These are phyloP conservation scores for Vanacampus margaritifer DNA, from an alignment of 2,113 vertebrate species.

Conservation along the genomic window DNA sequence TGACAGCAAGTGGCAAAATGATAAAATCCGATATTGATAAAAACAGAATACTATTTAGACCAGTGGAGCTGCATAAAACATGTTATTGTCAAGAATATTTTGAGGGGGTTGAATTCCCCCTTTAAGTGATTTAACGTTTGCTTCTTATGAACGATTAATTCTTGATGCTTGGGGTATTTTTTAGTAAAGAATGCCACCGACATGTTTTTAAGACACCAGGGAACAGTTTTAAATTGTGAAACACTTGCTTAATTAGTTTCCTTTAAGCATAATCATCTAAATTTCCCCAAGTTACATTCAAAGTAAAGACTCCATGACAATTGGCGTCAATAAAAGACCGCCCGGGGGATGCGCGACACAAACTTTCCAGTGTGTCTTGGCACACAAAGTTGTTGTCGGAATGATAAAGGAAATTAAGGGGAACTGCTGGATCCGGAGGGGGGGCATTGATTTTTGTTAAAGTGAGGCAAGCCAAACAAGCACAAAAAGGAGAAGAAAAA, in stretches of 20 bases:
- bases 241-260: neutral
- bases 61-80: no score
- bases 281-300: neutral
- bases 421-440: constrained; percentile 1
- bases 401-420: constrained; percentile 3
- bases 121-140: no score
- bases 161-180: neutral
- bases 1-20: no score
- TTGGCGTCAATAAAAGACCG: neutral
- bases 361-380: neutral
- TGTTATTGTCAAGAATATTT: no score
- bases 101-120: no score
- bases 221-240: neutral
- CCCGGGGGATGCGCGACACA: neutral
- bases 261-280: neutral
- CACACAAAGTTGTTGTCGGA: neutral
- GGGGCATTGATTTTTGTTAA: neutral
- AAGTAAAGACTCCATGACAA: neutral
- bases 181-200: neutral
- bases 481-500: neutral
- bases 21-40: no score
- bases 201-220: neutral
- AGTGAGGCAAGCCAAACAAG: neutral
- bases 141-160: neutral
- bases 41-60: no score